phyloP scores from a whole-genome alignment of 2,888 invertebrate species.

The Eristalis intricaria region DNA sequence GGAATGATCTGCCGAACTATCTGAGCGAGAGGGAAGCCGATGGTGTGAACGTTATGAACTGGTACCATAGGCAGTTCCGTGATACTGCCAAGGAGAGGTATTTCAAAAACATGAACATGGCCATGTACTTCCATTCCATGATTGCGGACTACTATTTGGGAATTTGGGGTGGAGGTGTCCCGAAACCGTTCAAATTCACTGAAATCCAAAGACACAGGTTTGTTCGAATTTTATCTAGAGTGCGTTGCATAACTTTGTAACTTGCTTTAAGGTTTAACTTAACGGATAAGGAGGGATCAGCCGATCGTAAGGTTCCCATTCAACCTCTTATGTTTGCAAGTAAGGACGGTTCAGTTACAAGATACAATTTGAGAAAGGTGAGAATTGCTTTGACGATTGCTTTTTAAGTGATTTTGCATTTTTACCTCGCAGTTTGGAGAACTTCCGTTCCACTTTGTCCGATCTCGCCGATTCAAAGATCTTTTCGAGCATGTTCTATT shows the following conservation, averaged over 20 bases:
- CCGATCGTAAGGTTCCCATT: slow-evolving; percentile 96
- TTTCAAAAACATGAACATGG: slow-evolving; percentile 98
- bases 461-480: slow-evolving; percentile 94
- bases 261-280: slow-evolving; percentile 85
- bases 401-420: background rate
- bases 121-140: slow-evolving; percentile 97
- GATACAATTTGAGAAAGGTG: slow-evolving; percentile 97
- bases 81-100: slow-evolving; percentile 97
- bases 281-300: slow-evolving; percentile 93
- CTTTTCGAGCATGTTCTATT: slow-evolving; percentile 96
- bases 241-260: slow-evolving; percentile 17
- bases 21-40: slow-evolving; percentile 98
- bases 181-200: slow-evolving; percentile 98
- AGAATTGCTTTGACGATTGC: background rate
- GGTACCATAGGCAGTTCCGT: slow-evolving; percentile 98
- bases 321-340: slow-evolving; percentile 96
- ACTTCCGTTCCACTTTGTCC: slow-evolving; percentile 95
- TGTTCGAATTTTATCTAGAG: slow-evolving; percentile 1
- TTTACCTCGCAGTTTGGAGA: slow-evolving; percentile 89
- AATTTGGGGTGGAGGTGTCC: slow-evolving; percentile 96
- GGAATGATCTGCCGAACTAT: slow-evolving; percentile 98
- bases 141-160: slow-evolving; percentile 99
- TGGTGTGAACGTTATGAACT: slow-evolving; percentile 98
- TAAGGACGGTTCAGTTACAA: slow-evolving; percentile 92
- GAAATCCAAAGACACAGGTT: slow-evolving; percentile 95